These are phyloP conservation scores for Idaea biselata DNA, from an alignment of 2,888 invertebrate species.

Conservation along the genomic window DNA sequence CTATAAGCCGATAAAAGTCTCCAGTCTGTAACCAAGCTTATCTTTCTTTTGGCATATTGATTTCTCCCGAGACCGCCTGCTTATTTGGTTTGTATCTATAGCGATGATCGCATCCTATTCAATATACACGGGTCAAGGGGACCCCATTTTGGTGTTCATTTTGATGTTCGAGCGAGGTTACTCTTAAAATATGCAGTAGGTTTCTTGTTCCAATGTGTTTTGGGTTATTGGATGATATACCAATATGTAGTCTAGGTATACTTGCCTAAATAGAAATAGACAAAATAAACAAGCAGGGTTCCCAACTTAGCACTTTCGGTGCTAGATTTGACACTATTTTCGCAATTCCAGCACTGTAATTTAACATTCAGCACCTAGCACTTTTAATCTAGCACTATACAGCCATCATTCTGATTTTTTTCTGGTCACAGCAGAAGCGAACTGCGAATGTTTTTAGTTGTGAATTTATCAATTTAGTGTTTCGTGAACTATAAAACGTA, in stretches of 20 bases:
- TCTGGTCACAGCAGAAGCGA: no score
- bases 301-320: no score
- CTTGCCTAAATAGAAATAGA: no score
- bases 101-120: not conserved
- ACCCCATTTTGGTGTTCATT: not conserved
- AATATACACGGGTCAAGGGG: not conserved
- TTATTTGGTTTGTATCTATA: not conserved
- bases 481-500: no score
- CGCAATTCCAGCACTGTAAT: no score
- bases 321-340: no score
- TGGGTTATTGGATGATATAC: not conserved
- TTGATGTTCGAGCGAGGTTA: not conserved
- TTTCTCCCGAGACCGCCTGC: not conserved
- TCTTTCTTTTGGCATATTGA: not conserved
- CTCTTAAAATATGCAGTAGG: not conserved
- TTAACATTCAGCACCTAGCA: no score
- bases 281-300: no score
- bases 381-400: no score
- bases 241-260: not conserved
- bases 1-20: not conserved
- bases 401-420: no score
- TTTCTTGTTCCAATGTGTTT: not conserved
- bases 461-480: no score
- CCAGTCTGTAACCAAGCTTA: not conserved
- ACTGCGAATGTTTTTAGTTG: no score